Evolutionary conservation across 2,113 vertebrate species (phyloP).

Genomic region (Emydura subglobosa): DNA sequence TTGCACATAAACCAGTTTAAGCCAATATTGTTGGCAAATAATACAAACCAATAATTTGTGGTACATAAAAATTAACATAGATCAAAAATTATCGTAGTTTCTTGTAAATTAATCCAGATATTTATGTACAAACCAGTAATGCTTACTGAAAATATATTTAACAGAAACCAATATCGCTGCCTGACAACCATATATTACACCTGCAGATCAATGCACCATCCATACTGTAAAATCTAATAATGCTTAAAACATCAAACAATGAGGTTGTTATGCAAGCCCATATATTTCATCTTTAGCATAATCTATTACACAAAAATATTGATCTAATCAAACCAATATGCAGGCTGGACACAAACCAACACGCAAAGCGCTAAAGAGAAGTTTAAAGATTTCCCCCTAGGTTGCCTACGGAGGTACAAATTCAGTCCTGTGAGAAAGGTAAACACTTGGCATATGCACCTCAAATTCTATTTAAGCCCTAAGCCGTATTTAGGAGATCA

Average conservation of each 20-base stretch:
- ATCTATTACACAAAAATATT: background rate
- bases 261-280: background rate
- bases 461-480: background rate
- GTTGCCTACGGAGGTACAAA: background rate
- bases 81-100: background rate
- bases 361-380: accelerated
- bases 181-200: background rate
- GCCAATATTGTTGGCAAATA: background rate
- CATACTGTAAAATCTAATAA: background rate
- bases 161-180: slow-evolving; percentile 22
- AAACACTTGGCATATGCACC: accelerated
- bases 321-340: background rate
- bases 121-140: slow-evolving; percentile 24
- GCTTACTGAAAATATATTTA: slow-evolving; percentile 19
- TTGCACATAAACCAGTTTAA: background rate
- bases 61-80: slow-evolving; percentile 34
- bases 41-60: background rate
- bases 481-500: background rate
- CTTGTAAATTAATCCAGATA: background rate
- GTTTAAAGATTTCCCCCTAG: background rate
- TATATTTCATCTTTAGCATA: background rate
- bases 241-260: background rate
- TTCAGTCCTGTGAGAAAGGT: accelerated
- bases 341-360: background rate
- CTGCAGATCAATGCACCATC: slow-evolving; percentile 1